phyloP scores from a whole-genome alignment of 2,888 invertebrate genomes.

The Chaetogeoica ovagalla region DNA sequence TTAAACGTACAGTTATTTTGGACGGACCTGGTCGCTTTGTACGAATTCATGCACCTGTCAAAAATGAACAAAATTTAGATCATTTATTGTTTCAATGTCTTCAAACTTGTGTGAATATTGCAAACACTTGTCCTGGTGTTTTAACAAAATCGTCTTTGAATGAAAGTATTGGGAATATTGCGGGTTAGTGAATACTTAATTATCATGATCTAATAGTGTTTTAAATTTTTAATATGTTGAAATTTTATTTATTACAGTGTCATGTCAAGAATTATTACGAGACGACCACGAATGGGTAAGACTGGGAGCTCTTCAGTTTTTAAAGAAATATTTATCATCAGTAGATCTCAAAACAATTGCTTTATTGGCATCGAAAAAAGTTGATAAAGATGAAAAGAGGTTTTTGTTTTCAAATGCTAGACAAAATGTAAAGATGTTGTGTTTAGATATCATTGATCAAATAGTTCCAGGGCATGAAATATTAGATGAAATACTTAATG shows the following conservation, averaged over 20 bases:
- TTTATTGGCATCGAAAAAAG: constrained; percentile 54
- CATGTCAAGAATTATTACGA: constrained; percentile 72
- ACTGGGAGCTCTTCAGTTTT: constrained; percentile 73
- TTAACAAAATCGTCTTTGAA: constrained; percentile 60
- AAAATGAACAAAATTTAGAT: constrained; percentile 62
- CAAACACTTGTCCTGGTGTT: constrained; percentile 66
- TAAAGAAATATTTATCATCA: constrained; percentile 71
- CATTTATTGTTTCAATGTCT: constrained; percentile 76
- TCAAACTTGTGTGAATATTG: constrained; percentile 72
- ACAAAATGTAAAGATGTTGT: constrained; percentile 68
- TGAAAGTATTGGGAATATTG: constrained; percentile 59
- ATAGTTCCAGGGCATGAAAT: constrained; percentile 67
- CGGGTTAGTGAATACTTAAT: constrained; percentile 55
- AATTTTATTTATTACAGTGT: constrained; percentile 60
- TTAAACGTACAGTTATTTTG: constrained; percentile 62
- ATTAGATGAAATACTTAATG: constrained; percentile 74
- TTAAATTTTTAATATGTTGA: constrained; percentile 28
- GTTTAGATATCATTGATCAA: constrained; percentile 76
- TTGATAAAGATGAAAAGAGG: constrained; percentile 36
- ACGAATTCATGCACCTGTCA: constrained; percentile 55
- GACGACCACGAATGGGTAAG: constrained; percentile 89
- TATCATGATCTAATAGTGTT: constrained; percentile 60
- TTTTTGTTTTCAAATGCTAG: constrained; percentile 60
- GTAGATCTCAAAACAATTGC: constrained; percentile 69
- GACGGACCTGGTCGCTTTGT: constrained; percentile 59